A percentile compares a stretch with the other conserved stretches of the same genome.
Conservation (phyloP, 1,140 invertebrate genomes). For the Nasonia giraulti region DNA sequence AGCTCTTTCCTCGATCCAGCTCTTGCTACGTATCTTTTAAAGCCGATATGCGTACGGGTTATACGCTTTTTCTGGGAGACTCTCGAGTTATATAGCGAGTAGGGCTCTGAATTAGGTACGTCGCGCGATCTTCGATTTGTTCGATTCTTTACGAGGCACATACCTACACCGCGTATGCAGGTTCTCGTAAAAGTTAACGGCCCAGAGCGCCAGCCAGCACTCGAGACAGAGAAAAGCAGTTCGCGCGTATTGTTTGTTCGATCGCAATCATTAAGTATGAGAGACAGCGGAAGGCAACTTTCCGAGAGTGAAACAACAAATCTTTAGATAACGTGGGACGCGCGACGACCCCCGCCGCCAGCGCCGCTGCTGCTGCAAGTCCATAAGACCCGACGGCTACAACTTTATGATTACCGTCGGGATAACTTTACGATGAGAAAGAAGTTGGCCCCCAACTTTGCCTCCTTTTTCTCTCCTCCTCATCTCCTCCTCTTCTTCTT, state of each 20-base stretch:
- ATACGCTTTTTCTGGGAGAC: background rate
- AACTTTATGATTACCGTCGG: conserved; percentile 45
- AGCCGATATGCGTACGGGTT: background rate
- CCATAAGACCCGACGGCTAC: background rate
- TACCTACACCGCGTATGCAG: background rate
- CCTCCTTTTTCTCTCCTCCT: background rate
- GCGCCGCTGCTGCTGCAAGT: background rate
- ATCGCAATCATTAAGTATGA: background rate
- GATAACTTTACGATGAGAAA: conserved; percentile 46
- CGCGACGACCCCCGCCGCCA: no score
- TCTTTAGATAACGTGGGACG: conserved; percentile 7
- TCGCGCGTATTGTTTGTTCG: background rate
- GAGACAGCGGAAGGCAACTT: background rate
- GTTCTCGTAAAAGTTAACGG: conserved; percentile 61
- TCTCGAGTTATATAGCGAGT: conserved; percentile 2
- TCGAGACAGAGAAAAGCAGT: background rate
- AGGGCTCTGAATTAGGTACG: background rate
- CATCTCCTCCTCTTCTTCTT: background rate
- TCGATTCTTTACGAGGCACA: conserved; percentile 47
- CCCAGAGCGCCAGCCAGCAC: conserved; percentile 45
- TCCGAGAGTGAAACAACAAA: conserved; percentile 23
- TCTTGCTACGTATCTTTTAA: background rate
- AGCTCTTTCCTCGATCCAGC: background rate
- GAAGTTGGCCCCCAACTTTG: conserved; percentile 20
- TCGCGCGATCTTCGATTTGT: conserved; percentile 32